phyloP scores from a whole-genome alignment of 2,113 vertebrate species.

The Thunnus thynnus region DNA sequence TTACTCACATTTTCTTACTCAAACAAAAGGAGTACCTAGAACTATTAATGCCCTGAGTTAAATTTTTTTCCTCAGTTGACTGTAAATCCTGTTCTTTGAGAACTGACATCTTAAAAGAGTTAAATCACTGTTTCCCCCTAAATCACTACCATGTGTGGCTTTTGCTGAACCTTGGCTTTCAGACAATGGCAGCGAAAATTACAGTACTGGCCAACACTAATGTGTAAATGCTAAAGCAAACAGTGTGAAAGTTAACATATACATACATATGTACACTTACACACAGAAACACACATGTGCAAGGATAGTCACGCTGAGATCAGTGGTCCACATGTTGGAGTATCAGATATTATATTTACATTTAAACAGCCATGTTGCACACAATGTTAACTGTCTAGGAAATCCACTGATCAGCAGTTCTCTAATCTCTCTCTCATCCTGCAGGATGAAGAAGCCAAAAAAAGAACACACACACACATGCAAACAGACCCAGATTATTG shows the following conservation, averaged over 20 bases:
- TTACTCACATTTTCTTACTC: neutral
- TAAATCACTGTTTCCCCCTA: constrained; percentile 48
- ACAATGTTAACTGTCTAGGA: neutral
- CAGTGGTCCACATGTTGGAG: neutral
- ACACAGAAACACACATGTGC: constrained; percentile 20
- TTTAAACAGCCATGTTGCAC: neutral
- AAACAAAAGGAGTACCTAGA: neutral
- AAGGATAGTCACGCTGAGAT: constrained; percentile 5
- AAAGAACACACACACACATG: constrained; percentile 23
- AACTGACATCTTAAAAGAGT: constrained; percentile 41
- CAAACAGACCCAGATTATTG: constrained; percentile 43
- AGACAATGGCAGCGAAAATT: constrained; percentile 41
- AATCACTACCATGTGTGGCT: constrained; percentile 63
- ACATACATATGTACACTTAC: constrained; percentile 7
- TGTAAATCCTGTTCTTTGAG: constrained; percentile 48
- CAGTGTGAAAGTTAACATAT: constrained; percentile 29
- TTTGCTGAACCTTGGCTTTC: constrained; percentile 47
- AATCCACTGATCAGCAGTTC: constrained; percentile 19
- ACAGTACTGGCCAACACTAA: constrained; percentile 45
- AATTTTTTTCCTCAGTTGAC: constrained; percentile 26
- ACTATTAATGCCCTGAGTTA: neutral
- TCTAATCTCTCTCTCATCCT: neutral
- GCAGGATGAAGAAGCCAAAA: constrained; percentile 18
- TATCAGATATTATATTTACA: neutral
- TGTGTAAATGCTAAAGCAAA: constrained; percentile 65